Base-by-base conservation (phyloP, 2,888 invertebrate genomes). In the Amphipoea lucens region DNA sequence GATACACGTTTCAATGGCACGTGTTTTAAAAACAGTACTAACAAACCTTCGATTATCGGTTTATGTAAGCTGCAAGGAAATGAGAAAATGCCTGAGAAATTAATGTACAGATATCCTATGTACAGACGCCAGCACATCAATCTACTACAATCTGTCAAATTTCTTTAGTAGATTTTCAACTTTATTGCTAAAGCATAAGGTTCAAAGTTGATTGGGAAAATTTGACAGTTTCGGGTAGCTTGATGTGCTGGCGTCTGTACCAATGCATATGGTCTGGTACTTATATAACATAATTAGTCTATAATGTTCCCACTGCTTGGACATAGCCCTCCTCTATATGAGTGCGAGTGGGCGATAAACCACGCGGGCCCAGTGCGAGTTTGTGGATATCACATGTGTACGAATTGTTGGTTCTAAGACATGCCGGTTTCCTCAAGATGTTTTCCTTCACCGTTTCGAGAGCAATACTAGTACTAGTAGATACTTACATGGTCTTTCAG, bases 51-150 rank as follows among this genome's bases (percentile, higher is more conserved):
- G 70, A 84, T 85, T 87, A 76, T 66, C 23, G 85, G 36, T 77
- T 80, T 87, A 80, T 73, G 75, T 87, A 80, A 73, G 51, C 36
- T 71, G 29, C 62, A 63, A 80, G 72, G 74, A 87, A 80, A 87
- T 80, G 66, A 69, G 69, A 83, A 87, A 87, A 75, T 67, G 40
- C 42, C 12, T 69, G 48, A 42, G 69, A 67, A 74, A 66, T 76
- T 69, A 66, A 76, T 48, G 40, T 74, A n/a, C 12, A 76, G 48
- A 86, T 82, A 57, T 54, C 29, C 36, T 23, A 20, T 54, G 51
- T 68, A 57, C n/a, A 65, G 36, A 36, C 29, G 29, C 6, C 42
- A 42, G 6, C 6, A 42, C 42, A 42, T 36, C 36, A 36, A 36
- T 1, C 36, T 36, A 36, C 36, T 36, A 36, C 36, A 36, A 36